Conservation (phyloP, 2,888 invertebrate genomes). For the Callyntrura sp. region DNA sequence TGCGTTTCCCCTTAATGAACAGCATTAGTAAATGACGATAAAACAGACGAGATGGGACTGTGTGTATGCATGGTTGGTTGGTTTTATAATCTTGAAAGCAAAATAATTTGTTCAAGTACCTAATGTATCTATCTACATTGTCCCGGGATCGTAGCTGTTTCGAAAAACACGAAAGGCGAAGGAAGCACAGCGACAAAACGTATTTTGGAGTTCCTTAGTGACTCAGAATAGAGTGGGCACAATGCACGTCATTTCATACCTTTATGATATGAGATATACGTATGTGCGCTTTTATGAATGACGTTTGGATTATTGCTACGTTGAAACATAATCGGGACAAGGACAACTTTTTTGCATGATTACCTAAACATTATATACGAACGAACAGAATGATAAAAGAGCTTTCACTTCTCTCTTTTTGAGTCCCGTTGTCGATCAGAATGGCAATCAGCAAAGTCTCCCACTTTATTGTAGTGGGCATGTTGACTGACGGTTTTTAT, state of each 20-base stretch:
- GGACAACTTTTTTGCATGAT: too few relatives aligned
- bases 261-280: background rate
- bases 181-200: too few relatives aligned
- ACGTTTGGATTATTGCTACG: too few relatives aligned
- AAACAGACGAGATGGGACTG: background rate
- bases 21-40: background rate
- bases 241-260: background rate
- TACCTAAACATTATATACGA: background rate
- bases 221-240: too few relatives aligned
- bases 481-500: too few relatives aligned
- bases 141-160: background rate
- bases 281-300: too few relatives aligned
- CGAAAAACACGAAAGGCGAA: too few relatives aligned
- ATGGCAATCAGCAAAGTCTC: too few relatives aligned
- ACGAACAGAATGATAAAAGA: background rate
- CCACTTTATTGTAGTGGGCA: too few relatives aligned
- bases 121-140: background rate
- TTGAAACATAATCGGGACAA: too few relatives aligned
- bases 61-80: constrained; percentile 6
- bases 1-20: background rate
- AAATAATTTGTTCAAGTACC: background rate
- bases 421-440: background rate
- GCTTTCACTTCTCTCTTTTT: background rate
- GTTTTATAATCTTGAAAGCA: constrained; percentile 46
- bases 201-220: too few relatives aligned